Evolutionary conservation across 1,140 invertebrate species (phyloP), one percentile per base, ranked within the genome.

Genomic region (Euura saliciscinereae): DNA sequence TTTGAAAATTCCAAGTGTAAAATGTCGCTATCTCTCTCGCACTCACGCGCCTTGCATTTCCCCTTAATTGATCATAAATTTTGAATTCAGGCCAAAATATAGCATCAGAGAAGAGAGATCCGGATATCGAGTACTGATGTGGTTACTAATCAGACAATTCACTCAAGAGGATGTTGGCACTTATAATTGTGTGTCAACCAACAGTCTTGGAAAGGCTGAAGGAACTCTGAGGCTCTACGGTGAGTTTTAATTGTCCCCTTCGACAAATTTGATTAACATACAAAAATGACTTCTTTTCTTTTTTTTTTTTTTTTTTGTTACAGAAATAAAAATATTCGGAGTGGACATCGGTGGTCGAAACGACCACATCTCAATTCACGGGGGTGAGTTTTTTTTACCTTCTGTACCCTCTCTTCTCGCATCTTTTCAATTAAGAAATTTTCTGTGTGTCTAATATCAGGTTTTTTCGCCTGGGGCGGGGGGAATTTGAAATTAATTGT

Each of bases 151-250:
- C 78, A 90, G 92, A 77, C 90, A 91, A 79, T 95, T 97, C 84
- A 90, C 91, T 4, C 86, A 91, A 74, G 89, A 90, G 42, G 96
- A 98, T 85, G 93, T 95, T 78, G 96, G 96, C 28, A 94, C 94
- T 69, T 98, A 97, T 89, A 95, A 94, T 82, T 97, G 96, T 83
- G 93, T 97, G 70, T 95, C 95, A 70, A 96, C 95, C 73, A 98
- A 97, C 85, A 95, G 94, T 10, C 87, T 98, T 51, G 96, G 96
- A 69, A 93, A 91, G 81, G 95, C 95, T 51, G 94, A 96, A 84
- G 94, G 94, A 69, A 94, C 92, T 5, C 90, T 97, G 74, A 88
- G 95, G 78, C 89, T 97, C 65, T 97, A 97, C 87, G 94, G 96
- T 97, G 87, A 93, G 92, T 90, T 77, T 77, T 68, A 44, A n/a